A percentile compares a stretch with the other conserved stretches of the same genome.
These are phyloP conservation scores for Murina feae DNA, from an alignment of 2,113 vertebrate species.

Conservation along the genomic window DNA sequence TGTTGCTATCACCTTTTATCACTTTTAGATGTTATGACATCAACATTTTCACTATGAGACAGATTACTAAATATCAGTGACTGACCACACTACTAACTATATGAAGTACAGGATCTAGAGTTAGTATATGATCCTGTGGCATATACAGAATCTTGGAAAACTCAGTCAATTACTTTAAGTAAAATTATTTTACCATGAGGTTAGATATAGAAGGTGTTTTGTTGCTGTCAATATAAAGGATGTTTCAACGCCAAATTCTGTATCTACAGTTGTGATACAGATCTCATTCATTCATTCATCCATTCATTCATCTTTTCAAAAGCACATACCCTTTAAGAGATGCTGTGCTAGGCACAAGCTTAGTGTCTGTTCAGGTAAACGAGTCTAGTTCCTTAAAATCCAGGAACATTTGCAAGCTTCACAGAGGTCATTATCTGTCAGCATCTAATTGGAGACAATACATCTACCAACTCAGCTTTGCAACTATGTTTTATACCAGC, in stretches of 20 bases:
- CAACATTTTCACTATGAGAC: neutral
- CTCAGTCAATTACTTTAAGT: neutral
- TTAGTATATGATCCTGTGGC: neutral
- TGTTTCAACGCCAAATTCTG: neutral
- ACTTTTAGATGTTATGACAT: neutral
- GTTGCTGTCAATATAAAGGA: too few species aligned
- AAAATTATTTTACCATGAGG: neutral
- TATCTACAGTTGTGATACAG: neutral
- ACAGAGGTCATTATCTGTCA: neutral
- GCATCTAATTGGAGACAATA: neutral
- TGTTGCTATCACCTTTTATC: neutral
- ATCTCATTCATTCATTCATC: neutral
- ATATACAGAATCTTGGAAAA: neutral
- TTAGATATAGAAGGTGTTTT: neutral
- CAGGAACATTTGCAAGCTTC: neutral
- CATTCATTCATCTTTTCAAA: neutral
- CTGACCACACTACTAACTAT: neutral
- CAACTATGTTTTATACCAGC: neutral
- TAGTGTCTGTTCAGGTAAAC: neutral
- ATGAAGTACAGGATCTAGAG: neutral
- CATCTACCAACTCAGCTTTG: neutral
- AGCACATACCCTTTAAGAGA: neutral
- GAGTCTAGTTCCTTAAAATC: neutral
- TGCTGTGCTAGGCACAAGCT: neutral
- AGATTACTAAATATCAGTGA: neutral